Conservation (phyloP, 2,797 vertebrate genomes). For the Epinephelus coioides region DNA sequence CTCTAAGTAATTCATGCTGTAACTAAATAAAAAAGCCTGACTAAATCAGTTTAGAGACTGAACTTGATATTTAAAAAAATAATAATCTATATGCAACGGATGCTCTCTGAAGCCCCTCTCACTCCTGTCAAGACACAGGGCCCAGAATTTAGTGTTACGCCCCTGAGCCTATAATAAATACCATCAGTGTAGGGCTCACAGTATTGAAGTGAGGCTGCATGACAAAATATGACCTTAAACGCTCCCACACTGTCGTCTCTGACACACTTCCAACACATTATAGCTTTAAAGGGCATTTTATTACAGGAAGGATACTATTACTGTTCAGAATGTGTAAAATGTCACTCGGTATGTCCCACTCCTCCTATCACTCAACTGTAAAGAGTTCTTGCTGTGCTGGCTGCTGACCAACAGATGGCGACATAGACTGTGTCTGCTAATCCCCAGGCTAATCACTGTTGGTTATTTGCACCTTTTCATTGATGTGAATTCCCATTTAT, state of each 20-base stretch:
- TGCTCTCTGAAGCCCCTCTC: too few species aligned
- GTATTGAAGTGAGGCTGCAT: neutral
- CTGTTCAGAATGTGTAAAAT: neutral
- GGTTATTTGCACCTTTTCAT: constrained; percentile 5
- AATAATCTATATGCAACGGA: too few species aligned
- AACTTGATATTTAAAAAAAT: too few species aligned
- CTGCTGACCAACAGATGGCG: constrained; percentile 70
- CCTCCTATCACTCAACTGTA: neutral
- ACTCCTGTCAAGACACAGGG: too few species aligned
- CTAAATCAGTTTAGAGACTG: too few species aligned
- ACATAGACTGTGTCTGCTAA: constrained; percentile 57
- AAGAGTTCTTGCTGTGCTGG: constrained; percentile 34
- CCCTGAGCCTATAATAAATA: neutral
- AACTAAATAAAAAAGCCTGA: too few species aligned
- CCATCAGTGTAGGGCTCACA: neutral
- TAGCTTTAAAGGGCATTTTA: constrained; percentile 18
- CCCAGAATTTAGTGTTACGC: too few species aligned
- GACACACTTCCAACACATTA: constrained; percentile 10
- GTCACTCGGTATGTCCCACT: neutral
- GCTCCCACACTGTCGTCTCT: constrained; percentile 1
- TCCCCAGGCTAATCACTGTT: neutral
- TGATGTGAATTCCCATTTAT: neutral
- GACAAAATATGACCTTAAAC: neutral
- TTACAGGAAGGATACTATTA: constrained; percentile 5
- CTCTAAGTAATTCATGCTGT: too few species aligned